Evolutionary conservation across 2,113 vertebrate species (phyloP), one percentile per base, ranked within the genome.

Genomic region (Chunga burmeisteri): DNA sequence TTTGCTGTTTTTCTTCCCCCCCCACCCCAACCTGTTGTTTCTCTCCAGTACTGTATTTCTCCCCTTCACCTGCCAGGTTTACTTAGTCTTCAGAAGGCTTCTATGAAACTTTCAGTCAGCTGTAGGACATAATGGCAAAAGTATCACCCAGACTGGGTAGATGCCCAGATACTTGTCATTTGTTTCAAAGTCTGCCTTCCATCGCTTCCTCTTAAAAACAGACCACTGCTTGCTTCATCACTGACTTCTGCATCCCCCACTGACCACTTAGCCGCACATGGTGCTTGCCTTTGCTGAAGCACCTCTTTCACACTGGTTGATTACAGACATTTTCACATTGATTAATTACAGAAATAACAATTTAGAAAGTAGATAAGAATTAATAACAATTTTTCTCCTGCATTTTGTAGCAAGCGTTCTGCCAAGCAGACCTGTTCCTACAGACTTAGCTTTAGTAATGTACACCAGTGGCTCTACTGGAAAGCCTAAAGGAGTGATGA

Each of bases 381-480:
- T 30, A 78, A 4, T 89, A 79, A 79, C 4, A 4, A 0, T 19
- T 90, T 92, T 87, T 44, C 81, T 96, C 44, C 52, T 94, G 30
- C 6, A 16, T 94, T 95, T 89, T 73, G 42, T 97, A 99, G 99
- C 93, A 87, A 97, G 49, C 47, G 50, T 96, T 88, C 66, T 91
- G 61, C 98, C 98, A 42, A 98, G 97, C 90, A 97, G 98, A 96
- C 99, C 99, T 12, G 80, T 91, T 81, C 98, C 99, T 34, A 98
- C 98, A 4, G 99, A 99, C 96, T 91, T 99, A 93, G 99, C 99
- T 30, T 98, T 99, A 56, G 98, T 99, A 38, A 99, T 99, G 99
- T 99, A 99, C 89, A 99, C 99, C 83, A 99, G 99, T 16, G 99
- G 99, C 20, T 99, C 99, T 16, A 99, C 99, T 6, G 99, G 99